Conservation (phyloP, 1,140 invertebrate genomes). For the Drosophila azteca region DNA sequence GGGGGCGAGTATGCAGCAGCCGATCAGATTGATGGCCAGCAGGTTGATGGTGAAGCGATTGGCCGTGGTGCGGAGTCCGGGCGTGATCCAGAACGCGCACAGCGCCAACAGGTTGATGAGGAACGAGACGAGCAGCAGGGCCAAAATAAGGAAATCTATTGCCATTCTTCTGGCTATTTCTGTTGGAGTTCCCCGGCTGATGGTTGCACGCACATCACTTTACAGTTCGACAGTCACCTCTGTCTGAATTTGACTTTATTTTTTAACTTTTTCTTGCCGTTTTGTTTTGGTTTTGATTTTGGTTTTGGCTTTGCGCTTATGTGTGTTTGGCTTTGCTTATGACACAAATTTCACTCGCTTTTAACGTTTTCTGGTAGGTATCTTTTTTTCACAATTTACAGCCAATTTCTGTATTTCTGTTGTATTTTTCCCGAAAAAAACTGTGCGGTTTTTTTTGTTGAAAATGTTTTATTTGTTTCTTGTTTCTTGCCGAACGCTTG, state of each 20-base stretch:
- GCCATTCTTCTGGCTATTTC: constrained; percentile 70
- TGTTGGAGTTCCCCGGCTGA: constrained; percentile 2
- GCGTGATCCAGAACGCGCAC: constrained; percentile 83
- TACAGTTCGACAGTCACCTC: constrained; percentile 72
- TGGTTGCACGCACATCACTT: constrained; percentile 67
- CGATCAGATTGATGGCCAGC: constrained; percentile 80
- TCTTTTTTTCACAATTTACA: constrained; percentile 36
- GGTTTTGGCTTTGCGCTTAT: constrained; percentile 19
- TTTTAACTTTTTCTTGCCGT: constrained; percentile 6
- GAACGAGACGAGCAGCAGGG: constrained; percentile 81
- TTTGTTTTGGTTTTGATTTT: constrained; percentile 20
- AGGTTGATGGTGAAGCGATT: constrained; percentile 83
- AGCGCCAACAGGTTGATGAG: constrained; percentile 81
- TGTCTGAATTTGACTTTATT: too few species aligned
- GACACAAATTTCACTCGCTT: constrained; percentile 70
- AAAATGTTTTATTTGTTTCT: constrained; percentile 20
- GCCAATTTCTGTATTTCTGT: constrained; percentile 48
- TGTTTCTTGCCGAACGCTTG: constrained; percentile 71
- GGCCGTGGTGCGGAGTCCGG: constrained; percentile 80
- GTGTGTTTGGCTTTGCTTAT: constrained; percentile 44
- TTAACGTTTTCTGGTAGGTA: constrained; percentile 31
- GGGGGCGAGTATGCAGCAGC: constrained; percentile 79
- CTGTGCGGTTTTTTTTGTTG: constrained; percentile 18
- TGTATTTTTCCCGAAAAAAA: too few species aligned
- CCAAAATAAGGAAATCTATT: constrained; percentile 82